Evolutionary conservation across 2,888 invertebrate genomes (phyloP), one percentile per base, ranked within the genome.

Genomic region (Euplagia quadripunctaria): DNA sequence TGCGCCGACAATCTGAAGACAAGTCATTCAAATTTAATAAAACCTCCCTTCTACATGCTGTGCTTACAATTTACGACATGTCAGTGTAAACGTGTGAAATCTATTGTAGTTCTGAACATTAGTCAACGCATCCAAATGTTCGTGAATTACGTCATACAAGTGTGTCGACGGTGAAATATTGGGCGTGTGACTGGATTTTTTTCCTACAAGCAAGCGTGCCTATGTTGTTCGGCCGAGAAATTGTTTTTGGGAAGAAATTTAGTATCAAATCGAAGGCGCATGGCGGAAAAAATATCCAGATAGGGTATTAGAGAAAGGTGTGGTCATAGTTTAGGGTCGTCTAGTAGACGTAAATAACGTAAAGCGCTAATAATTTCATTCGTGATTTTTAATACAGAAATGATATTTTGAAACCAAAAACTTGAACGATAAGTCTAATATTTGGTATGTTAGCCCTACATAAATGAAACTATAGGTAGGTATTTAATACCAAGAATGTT

Each of bases 11-110:
- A 92, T 91, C 87, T 88, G 86, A 90, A 90, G 91, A 90, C 90
- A 90, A 88, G 89, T 88, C 89, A 90, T 91, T 87, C 89, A 91
- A 91, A 92, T 94, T 93, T 92, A 93, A 94, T 94, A 94, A 93
- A 94, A 93, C 86, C 88, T 88, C 85, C 87, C 85, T 86, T 84
- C 77, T 80, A 78, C 76, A 73, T 55, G 58, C 17, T 73, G 71
- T 74, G 73, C 72, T 77, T 77, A 84, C 85, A 85, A 86, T 87
- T 85, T 85, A 87, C 82, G 80, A 77, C 58, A 68, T 79, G 86
- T 84, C 87, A 81, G 75, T 41, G 77, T 68, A 76, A 80, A 78
- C 70, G 73, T 64, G 72, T 51, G 51, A 72, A 77, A 83, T 80
- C 80, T 79, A 82, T 82, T 85, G 80, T 85, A 75, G 80, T 66